phyloP scores from a whole-genome alignment of 1,140 invertebrate genomes.

The Drosophila ficusphila region DNA sequence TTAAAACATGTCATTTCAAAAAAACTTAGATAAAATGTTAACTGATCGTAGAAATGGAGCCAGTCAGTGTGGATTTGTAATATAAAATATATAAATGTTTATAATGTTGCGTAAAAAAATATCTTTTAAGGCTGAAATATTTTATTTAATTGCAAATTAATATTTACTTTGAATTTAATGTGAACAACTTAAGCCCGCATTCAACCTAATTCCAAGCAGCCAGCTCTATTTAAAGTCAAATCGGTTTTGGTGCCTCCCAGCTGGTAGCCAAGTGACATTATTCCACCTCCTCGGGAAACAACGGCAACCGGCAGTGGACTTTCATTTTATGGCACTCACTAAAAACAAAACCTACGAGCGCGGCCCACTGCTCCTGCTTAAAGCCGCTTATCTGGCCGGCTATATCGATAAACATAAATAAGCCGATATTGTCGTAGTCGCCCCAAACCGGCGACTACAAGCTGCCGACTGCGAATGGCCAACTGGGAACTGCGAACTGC shows the following conservation, averaged over 20 bases:
- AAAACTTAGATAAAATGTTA: no score
- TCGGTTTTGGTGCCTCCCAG: constrained; percentile 9
- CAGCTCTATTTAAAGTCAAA: constrained; percentile 2
- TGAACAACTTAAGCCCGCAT: no score
- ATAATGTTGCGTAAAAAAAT: no score
- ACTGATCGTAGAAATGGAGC: no score
- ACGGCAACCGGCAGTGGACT: constrained; percentile 25
- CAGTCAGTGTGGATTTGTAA: no score
- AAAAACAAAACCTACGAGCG: constrained; percentile 73
- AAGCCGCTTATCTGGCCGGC: constrained; percentile 67
- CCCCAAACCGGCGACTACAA: constrained; percentile 37
- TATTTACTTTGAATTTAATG: no score
- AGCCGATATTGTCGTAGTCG: constrained; percentile 65
- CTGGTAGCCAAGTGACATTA: constrained; percentile 28
- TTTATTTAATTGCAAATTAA: no score
- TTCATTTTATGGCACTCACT: constrained; percentile 68
- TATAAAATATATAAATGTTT: no score
- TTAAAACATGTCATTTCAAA: no score
- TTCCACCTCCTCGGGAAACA: constrained; percentile 15
- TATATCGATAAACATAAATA: constrained; percentile 82
- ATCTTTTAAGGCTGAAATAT: no score
- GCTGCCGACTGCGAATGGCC: constrained; percentile 13
- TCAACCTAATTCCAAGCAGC: background rate
- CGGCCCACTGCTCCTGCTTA: constrained; percentile 43
- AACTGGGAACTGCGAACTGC: constrained; percentile 3